Conservation (phyloP, 2,888 invertebrate genomes). For the Hesperia comma region DNA sequence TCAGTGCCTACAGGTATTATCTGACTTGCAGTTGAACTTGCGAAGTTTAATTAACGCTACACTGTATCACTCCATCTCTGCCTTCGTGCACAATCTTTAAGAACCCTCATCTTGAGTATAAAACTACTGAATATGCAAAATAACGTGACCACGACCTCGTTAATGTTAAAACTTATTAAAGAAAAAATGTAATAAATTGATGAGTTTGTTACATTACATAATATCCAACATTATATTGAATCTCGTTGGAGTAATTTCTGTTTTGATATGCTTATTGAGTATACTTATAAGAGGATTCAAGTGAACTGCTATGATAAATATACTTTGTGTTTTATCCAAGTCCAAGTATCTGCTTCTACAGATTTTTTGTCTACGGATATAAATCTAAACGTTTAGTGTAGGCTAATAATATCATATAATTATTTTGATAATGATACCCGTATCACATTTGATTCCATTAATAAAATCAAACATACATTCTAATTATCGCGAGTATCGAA, state of each 20-base stretch:
- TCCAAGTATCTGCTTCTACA: too few relatives aligned
- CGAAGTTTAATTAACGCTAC: constrained; percentile 26
- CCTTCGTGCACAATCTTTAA: constrained; percentile 15
- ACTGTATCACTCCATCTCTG: constrained; percentile 25
- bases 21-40: constrained; percentile 24
- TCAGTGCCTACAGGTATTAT: constrained; percentile 22
- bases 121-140: constrained; percentile 26
- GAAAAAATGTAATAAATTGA: constrained; percentile 6
- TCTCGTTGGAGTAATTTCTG: too few relatives aligned
- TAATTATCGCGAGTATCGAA: too few relatives aligned
- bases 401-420: too few relatives aligned
- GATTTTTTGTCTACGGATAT: too few relatives aligned
- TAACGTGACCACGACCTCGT: constrained; percentile 17
- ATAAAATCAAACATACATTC: too few relatives aligned
- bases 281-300: not conserved
- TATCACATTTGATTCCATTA: too few relatives aligned
- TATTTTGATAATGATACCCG: too few relatives aligned
- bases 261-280: not conserved
- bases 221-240: not conserved
- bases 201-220: not conserved
- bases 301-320: not conserved
- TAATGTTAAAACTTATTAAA: constrained; percentile 9
- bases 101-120: constrained; percentile 10
- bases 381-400: too few relatives aligned
- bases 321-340: not conserved